Evolutionary conservation across 1,140 invertebrate species (phyloP).

Genomic region (Listronotus bonariensis): DNA sequence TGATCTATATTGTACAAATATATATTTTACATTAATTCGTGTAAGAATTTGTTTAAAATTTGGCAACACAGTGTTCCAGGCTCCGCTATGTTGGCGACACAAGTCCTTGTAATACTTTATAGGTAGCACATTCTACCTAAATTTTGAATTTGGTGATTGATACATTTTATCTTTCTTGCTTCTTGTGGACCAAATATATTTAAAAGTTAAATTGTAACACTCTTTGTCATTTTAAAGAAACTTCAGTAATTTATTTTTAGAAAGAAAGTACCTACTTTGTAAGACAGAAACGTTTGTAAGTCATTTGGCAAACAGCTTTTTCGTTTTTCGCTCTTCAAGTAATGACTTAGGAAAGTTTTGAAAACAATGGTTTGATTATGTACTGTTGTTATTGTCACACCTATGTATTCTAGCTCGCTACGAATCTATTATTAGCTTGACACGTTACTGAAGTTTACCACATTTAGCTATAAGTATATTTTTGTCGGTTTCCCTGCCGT

Average conservation of each 20-base stretch:
- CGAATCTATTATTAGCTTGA: slow-evolving; percentile 18
- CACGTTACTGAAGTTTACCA: slow-evolving; percentile 66
- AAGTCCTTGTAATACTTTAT: no score
- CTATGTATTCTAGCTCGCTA: slow-evolving; percentile 11
- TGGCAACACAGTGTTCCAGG: no score
- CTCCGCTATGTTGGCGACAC: no score
- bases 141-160: no score
- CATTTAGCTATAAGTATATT: slow-evolving; percentile 75
- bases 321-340: background rate
- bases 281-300: background rate
- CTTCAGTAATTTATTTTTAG: slow-evolving; percentile 5
- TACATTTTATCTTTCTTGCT: no score
- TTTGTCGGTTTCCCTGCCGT: slow-evolving; percentile 76
- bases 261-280: background rate
- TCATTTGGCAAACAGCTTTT: slow-evolving; percentile 10
- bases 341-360: slow-evolving; percentile 4
- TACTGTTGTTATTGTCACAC: slow-evolving; percentile 35
- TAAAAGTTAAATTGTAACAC: background rate
- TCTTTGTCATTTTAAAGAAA: background rate
- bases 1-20: no score
- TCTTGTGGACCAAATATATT: no score
- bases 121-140: no score
- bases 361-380: slow-evolving; percentile 27
- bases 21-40: no score
- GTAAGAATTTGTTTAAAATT: no score